Base-by-base conservation (phyloP, 2,888 invertebrate species). In the Orthosia gothica region DNA sequence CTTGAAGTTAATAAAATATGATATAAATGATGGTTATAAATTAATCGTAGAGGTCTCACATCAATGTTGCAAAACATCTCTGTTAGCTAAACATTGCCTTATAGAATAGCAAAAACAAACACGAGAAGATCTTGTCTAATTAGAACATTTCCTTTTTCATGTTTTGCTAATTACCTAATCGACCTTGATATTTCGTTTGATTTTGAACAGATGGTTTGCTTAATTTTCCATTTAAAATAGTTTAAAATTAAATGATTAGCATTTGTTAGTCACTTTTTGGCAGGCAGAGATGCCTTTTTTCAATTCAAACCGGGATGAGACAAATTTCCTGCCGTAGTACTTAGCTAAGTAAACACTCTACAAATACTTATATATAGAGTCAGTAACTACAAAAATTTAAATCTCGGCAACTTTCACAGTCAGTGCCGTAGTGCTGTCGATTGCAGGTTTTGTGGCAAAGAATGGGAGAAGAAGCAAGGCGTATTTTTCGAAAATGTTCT, bases 1-100 rank as follows among this genome's bases (percentile, higher is more conserved):
- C 84, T 72, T 80, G 81, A 79, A 64, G 72, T 52, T 67, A 82
- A 79, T 79, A 74, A 74, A 52, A 77, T 3, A 55, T 81, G 70
- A 74, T 13, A 12, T 63, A 68, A 64, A 73, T 73, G 69, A 66
- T 59, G 63, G 11, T 55, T 59, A 67, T 72, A 2, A 40, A 82
- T 70, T 58, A 54, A 70, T 64, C 32, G 23, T 59, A 52, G 49
- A 66, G 32, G 16, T 58, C 49, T 23, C 40, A 15, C 64, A 45
- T 52, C 64, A 68, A 57, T 71, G 67, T 77, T 78, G 74, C 66
- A 74, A 67, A 74, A 67, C 66, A 62, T 5, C 20, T 55, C 26
- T 49, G 55, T 49, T 55, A n/a, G 4, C 47, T 65, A 50, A 50
- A 55, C 55, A 77, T 32, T 68, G 49, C 70, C 55, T 1, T 75